phyloP scores from a whole-genome alignment of 1,140 invertebrate species.

The Schlechtendalia chinensis region DNA sequence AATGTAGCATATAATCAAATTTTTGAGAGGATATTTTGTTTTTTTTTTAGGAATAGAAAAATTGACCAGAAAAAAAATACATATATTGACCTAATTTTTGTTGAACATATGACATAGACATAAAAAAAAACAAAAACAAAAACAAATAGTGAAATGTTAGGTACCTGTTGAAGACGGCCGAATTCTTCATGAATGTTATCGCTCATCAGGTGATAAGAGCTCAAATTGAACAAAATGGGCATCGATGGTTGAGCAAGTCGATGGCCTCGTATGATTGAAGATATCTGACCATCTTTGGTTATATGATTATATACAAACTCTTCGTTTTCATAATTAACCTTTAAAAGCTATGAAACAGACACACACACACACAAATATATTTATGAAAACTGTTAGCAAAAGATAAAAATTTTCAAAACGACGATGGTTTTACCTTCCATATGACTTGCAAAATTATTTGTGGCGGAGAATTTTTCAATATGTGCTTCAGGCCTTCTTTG shows the following conservation, averaged over 20 bases:
- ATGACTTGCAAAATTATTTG: not conserved
- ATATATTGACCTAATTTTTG: no score
- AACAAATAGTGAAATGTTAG: no score
- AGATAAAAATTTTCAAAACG: not conserved
- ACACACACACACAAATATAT: not conserved
- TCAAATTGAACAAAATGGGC: no score
- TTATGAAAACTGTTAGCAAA: not conserved
- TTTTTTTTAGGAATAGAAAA: no score
- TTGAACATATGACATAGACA: no score
- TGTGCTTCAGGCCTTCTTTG: not conserved
- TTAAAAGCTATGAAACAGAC: conserved; percentile 6
- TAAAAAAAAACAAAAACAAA: no score
- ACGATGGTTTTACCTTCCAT: conserved; percentile 14
- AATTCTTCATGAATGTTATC: not conserved
- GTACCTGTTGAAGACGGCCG: conserved; percentile 38
- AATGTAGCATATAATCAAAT: no score
- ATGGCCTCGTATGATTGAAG: conserved; percentile 7
- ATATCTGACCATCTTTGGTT: not conserved
- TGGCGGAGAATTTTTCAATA: conserved; percentile 15
- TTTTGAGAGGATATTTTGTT: no score
- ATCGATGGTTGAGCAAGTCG: not conserved
- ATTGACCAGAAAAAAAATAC: no score
- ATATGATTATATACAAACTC: not conserved
- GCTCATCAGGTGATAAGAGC: not conserved
- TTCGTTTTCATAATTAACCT: not conserved